Evolutionary conservation across 2,797 vertebrate genomes (phyloP).

Genomic region (Sebastes wilsoni): DNA sequence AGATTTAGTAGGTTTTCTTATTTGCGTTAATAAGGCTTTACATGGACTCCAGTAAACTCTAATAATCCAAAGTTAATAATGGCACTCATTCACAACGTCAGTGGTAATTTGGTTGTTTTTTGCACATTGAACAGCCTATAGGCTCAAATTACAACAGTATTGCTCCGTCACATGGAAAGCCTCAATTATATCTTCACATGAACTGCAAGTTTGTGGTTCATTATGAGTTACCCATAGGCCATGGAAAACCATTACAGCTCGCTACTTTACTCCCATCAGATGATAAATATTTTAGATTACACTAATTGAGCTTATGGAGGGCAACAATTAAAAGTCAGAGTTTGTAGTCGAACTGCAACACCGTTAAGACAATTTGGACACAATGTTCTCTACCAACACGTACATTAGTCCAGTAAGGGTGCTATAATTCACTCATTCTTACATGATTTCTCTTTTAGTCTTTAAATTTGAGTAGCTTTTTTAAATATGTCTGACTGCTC

Average conservation of each 20-base stretch:
- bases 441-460: neutral
- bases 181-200: neutral
- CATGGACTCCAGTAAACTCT: neutral
- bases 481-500: neutral
- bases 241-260: neutral
- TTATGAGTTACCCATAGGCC: conserved; percentile 1
- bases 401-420: neutral
- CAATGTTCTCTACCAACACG: neutral
- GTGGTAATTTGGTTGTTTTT: neutral
- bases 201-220: conserved; percentile 13
- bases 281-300: conserved; percentile 16
- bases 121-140: neutral
- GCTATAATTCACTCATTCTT: neutral
- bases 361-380: neutral
- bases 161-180: neutral
- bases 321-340: neutral
- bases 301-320: neutral
- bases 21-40: neutral
- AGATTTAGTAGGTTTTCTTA: neutral
- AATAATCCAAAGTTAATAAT: neutral
- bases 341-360: neutral
- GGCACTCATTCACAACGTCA: neutral
- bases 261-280: neutral
- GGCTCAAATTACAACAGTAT: neutral
- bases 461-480: neutral